Base-by-base conservation (phyloP, 2,113 vertebrate species). In the Regulus satrapa region DNA sequence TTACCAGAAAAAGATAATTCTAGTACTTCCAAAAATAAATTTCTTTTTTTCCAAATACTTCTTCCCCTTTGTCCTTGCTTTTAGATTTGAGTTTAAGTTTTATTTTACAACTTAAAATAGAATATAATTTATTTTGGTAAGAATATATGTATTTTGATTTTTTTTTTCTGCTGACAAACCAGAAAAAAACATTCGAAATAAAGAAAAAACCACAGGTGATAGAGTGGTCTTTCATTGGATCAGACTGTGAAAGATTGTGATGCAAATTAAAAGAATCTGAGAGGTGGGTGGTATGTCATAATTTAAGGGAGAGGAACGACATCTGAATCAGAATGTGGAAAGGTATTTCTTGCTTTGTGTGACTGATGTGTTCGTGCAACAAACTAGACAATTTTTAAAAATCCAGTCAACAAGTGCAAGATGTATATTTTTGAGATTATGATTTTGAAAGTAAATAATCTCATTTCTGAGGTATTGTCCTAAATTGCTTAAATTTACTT, bases 1-100 rank as follows among this genome's bases (percentile, higher is more conserved):
- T 48, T 28, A 38, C 3, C 26, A 49, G 24, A 72, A 63, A 36
- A 24, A 34, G 8, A 26, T 41, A 75, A 48, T 58, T 52, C 4
- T 36, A 38, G 9, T n/a, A 29, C 7, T 45, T 86, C 72, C 18
- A 54, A 72, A 72, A 46, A 67, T 12, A 48, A 78, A 54, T 20
- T 31, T 36, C 45, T 34, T n/a, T 64, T 21, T 5, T 5, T 2
- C 3, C 9, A 55, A 38, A 17, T 62, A 31, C 5, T 45, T 59
- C 79, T 3, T 18, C 4, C 5, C 12, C 1, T 1, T 8, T 72
- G 4, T 11, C 8, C 10, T 61, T 84, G 16, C 0, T 32, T 64
- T 64, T 40, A 5, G 14, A 54, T 73, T 78, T 62, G 1, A 1
- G 1, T 73, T 81, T 73, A 11, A 51, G 1, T 1, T 64, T 88